Evolutionary conservation across 2,797 vertebrate genomes (phyloP).

Genomic region (Enteromius trimaculatus): DNA sequence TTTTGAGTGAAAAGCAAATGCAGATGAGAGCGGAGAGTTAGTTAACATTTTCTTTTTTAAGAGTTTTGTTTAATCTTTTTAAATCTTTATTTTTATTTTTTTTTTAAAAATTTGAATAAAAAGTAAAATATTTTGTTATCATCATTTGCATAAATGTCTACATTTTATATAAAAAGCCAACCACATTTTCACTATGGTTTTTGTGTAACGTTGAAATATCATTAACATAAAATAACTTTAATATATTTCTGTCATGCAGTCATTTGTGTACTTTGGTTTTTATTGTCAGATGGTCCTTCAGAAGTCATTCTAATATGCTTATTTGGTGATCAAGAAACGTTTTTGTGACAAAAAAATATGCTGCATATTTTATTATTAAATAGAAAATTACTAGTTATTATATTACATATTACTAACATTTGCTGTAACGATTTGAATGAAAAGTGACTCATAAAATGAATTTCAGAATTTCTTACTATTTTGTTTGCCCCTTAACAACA

Average conservation of each 20-base stretch:
- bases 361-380: neutral
- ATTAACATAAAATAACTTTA: neutral
- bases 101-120: neutral
- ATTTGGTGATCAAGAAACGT: neutral
- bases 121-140: neutral
- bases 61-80: neutral
- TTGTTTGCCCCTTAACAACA: neutral
- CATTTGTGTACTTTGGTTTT: neutral
- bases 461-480: neutral
- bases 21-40: too few species aligned
- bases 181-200: too few species aligned
- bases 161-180: neutral
- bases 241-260: neutral
- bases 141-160: neutral
- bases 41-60: neutral
- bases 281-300: neutral
- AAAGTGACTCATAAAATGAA: neutral
- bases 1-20: too few species aligned
- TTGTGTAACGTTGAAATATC: neutral
- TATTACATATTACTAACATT: neutral
- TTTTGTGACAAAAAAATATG: neutral
- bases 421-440: neutral
- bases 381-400: neutral
- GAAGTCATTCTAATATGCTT: neutral
- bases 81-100: neutral